These are phyloP conservation scores for Sesia apiformis DNA, from an alignment of 2,888 invertebrate genomes.

Conservation along the genomic window DNA sequence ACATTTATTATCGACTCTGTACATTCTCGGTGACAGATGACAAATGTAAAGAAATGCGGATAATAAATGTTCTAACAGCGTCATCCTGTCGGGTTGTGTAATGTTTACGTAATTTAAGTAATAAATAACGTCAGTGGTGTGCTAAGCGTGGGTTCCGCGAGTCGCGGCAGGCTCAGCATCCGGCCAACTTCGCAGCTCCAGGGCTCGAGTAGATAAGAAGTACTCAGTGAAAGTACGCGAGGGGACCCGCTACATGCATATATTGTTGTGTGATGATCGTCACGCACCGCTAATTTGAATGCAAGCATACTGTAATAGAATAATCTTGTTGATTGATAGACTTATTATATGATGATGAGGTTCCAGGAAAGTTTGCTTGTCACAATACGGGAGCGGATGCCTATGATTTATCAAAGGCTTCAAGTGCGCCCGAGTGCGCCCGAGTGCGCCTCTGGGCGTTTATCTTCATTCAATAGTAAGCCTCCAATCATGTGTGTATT, in stretches of 20 bases:
- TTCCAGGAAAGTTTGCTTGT: slow-evolving; percentile 49
- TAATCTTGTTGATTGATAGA: slow-evolving; percentile 60
- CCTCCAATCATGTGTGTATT: slow-evolving; percentile 30
- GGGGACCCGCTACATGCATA: slow-evolving; percentile 27
- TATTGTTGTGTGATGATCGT: slow-evolving; percentile 47
- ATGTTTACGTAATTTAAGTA: slow-evolving; percentile 16
- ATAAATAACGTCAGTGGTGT: neutral
- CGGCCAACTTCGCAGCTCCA: slow-evolving; percentile 13
- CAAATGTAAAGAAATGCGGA: slow-evolving; percentile 10
- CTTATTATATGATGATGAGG: slow-evolving; percentile 51
- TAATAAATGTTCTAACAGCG: slow-evolving; percentile 12
- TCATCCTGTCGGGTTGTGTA: slow-evolving; percentile 15
- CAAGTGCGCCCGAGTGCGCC: no score
- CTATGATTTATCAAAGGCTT: slow-evolving; percentile 46
- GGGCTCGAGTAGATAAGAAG: slow-evolving; percentile 26
- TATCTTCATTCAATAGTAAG: slow-evolving; percentile 52
- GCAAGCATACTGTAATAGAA: slow-evolving; percentile 47
- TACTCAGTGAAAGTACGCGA: slow-evolving; percentile 42
- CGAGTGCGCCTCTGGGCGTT: slow-evolving; percentile 51
- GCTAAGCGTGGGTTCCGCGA: slow-evolving; percentile 9
- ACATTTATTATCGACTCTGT: slow-evolving; percentile 3
- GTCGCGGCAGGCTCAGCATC: slow-evolving; percentile 10
- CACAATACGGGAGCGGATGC: slow-evolving; percentile 34
- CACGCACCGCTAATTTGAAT: slow-evolving; percentile 56
- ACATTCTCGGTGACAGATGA: neutral